Conservation (phyloP, 2,797 vertebrate genomes). For the Pseudopleuronectes americanus region DNA sequence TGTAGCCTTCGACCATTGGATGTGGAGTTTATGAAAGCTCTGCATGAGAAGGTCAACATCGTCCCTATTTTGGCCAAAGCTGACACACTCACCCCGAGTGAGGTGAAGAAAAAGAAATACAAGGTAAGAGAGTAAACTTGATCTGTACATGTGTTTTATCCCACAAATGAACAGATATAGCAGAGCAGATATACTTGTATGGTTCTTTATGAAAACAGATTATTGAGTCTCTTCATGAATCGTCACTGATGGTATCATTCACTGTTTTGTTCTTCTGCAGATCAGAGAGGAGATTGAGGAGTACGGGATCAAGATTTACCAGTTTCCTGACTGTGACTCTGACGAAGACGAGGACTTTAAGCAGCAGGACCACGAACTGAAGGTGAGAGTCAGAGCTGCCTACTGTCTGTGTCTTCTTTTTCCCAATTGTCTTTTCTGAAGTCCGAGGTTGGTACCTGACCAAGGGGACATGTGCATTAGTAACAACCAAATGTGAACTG, state of each 20-base stretch:
- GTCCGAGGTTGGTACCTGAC: too few relatives aligned
- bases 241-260: neutral
- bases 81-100: constrained; percentile 91
- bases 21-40: constrained; percentile 96
- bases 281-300: constrained; percentile 94
- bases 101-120: constrained; percentile 94
- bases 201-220: neutral
- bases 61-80: constrained; percentile 97
- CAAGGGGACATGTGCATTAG: too few relatives aligned
- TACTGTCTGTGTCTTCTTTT: neutral
- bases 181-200: neutral
- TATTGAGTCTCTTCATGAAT: neutral
- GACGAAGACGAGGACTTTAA: constrained; percentile 98
- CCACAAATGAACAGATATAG: neutral
- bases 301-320: constrained; percentile 94
- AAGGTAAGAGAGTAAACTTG: constrained; percentile 82
- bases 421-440: neutral
- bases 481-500: too few relatives aligned
- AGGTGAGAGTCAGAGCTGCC: constrained; percentile 80
- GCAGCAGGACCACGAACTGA: constrained; percentile 92
- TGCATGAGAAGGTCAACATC: constrained; percentile 97
- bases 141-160: neutral
- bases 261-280: constrained; percentile 66
- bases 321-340: constrained; percentile 96
- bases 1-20: constrained; percentile 93